These are phyloP conservation scores for Calyptommatus sinebrachiatus DNA, from an alignment of 2,113 vertebrate genomes.

Conservation along the genomic window DNA sequence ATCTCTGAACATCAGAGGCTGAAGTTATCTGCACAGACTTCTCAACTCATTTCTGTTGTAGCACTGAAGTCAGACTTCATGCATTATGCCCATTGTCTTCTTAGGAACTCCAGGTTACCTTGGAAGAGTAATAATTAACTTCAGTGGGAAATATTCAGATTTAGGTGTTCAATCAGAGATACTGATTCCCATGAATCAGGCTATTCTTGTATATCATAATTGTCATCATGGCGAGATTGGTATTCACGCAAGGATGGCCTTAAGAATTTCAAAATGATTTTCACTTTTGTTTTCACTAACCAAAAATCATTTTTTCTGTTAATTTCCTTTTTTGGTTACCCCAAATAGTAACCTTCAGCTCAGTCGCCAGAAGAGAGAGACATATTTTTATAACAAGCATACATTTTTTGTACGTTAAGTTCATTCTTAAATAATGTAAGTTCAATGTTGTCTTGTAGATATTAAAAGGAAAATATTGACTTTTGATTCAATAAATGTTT, in stretches of 20 bases:
- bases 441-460: conserved; percentile 84
- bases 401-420: conserved; percentile 82
- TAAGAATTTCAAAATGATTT: conserved; percentile 47
- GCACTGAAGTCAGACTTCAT: background rate
- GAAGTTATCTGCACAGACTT: background rate
- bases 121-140: conserved; percentile 23
- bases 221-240: conserved; percentile 3
- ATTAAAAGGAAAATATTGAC: conserved; percentile 79
- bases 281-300: conserved; percentile 48
- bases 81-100: conserved; percentile 11
- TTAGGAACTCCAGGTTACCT: background rate
- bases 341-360: conserved; percentile 60
- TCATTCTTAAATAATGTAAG: conserved; percentile 79
- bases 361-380: conserved; percentile 67
- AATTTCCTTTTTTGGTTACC: conserved; percentile 54
- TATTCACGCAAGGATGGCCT: conserved; percentile 39
- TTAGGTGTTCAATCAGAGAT: conserved; percentile 36
- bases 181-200: conserved; percentile 27
- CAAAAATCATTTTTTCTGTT: conserved; percentile 54
- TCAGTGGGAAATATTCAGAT: conserved; percentile 19
- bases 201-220: background rate
- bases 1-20: background rate
- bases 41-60: background rate
- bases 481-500: conserved; percentile 82
- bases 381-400: conserved; percentile 82